These are phyloP conservation scores for Spinibarbus caldwelli DNA, from an alignment of 2,797 vertebrate genomes.

Conservation along the genomic window DNA sequence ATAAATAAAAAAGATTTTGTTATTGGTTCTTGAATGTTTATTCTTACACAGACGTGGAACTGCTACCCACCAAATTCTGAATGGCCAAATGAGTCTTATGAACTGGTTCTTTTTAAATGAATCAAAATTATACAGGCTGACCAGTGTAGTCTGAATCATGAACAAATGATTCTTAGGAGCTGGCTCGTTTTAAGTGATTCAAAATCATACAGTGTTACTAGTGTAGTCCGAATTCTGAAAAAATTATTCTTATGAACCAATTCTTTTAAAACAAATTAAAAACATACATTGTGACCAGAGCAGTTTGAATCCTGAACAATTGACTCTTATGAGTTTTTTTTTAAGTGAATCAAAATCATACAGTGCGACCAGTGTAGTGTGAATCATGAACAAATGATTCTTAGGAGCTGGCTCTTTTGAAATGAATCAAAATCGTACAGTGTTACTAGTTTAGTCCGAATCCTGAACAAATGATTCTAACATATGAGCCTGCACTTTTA, in stretches of 20 bases:
- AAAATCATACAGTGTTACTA: not conserved
- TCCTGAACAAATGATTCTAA: no score
- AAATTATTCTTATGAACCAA: no score
- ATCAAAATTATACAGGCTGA: not conserved
- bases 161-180: not conserved
- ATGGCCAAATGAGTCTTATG: not conserved
- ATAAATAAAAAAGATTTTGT: not conserved
- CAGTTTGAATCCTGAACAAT: no score
- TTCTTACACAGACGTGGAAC: not conserved
- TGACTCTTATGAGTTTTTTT: no score
- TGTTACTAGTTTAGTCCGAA: no score
- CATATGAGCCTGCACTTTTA: no score
- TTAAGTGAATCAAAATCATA: no score
- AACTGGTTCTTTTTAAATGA: not conserved
- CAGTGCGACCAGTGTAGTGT: no score
- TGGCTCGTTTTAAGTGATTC: not conserved
- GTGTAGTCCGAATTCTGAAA: not conserved
- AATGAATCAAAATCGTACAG: not conserved
- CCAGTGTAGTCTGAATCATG: not conserved
- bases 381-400: not conserved
- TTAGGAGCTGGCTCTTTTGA: not conserved
- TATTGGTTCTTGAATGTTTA: not conserved
- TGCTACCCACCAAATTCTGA: not conserved
- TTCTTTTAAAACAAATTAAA: no score
- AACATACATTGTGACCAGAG: no score